Conservation (phyloP, 2,888 invertebrate species). For the Dyspetes luteomarginatus region DNA sequence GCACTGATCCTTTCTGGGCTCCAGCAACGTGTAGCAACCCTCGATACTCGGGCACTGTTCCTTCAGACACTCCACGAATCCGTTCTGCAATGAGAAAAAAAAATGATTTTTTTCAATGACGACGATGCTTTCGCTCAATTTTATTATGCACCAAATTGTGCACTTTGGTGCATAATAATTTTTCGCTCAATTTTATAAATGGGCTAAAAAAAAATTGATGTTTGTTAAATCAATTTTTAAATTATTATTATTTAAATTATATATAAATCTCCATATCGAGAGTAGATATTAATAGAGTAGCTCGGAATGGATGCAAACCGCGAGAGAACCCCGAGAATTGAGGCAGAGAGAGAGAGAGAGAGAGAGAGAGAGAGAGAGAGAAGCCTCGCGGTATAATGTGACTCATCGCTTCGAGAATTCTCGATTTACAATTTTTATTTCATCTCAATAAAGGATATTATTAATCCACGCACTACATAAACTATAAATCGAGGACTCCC, state of each 20-base stretch:
- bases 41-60: slow-evolving; percentile 92
- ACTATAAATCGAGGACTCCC: neutral
- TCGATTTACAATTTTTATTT: slow-evolving; percentile 19
- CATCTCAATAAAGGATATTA: slow-evolving; percentile 10
- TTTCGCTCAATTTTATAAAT: too few species aligned
- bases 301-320: slow-evolving; percentile 52
- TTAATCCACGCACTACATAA: slow-evolving; percentile 15
- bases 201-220: slow-evolving; percentile 23
- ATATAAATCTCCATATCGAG: slow-evolving; percentile 50
- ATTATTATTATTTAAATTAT: too few species aligned
- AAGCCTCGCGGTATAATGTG: slow-evolving; percentile 43
- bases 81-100: slow-evolving; percentile 87
- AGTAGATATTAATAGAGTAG: slow-evolving; percentile 58
- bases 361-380: slow-evolving; percentile 18
- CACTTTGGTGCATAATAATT: too few species aligned
- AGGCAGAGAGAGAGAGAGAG: slow-evolving; percentile 9
- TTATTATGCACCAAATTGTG: too few species aligned
- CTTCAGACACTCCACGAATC: slow-evolving; percentile 92
- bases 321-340: slow-evolving; percentile 31
- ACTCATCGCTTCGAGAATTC: slow-evolving; percentile 59
- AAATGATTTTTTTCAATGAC: neutral
- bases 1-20: slow-evolving; percentile 90
- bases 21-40: slow-evolving; percentile 91
- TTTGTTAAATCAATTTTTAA: too few species aligned
- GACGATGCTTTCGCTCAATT: too few species aligned